Conservation (phyloP, 2,797 vertebrate genomes). For the Coreius guichenoti region DNA sequence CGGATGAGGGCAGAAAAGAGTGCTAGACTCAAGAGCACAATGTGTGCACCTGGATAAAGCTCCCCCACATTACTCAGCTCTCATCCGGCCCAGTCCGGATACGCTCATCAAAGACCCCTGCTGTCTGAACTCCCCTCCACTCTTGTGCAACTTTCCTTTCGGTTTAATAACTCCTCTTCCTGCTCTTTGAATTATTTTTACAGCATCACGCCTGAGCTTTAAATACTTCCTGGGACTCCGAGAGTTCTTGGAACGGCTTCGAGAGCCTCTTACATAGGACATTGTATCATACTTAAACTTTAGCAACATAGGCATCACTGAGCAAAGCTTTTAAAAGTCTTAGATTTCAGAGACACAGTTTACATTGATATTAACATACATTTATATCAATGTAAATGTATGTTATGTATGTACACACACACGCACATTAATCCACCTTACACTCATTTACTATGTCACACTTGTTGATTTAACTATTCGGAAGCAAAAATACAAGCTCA, state of each 20-base stretch:
- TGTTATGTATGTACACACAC: too few species aligned
- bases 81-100: constrained; percentile 56
- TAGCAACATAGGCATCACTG: neutral
- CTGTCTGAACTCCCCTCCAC: constrained; percentile 49
- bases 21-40: constrained; percentile 54
- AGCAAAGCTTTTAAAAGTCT: neutral
- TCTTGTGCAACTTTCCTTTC: constrained; percentile 50
- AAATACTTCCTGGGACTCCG: constrained; percentile 53
- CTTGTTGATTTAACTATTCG: constrained; percentile 41
- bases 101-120: constrained; percentile 56
- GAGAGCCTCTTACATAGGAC: constrained; percentile 20
- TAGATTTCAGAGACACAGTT: neutral
- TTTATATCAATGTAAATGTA: neutral
- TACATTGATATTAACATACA: neutral
- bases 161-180: constrained; percentile 54
- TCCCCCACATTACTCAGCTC: constrained; percentile 51
- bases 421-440: neutral
- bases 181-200: constrained; percentile 58
- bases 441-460: neutral
- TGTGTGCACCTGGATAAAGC: constrained; percentile 63
- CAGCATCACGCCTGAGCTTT: constrained; percentile 49
- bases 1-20: constrained; percentile 51
- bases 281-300: constrained; percentile 17
- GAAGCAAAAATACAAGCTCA: constrained; percentile 2
- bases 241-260: constrained; percentile 31